A percentile compares a stretch with the other conserved stretches of the same genome.
phyloP scores from a whole-genome alignment of 1,140 invertebrate genomes.

The Drosophila baimaii region DNA sequence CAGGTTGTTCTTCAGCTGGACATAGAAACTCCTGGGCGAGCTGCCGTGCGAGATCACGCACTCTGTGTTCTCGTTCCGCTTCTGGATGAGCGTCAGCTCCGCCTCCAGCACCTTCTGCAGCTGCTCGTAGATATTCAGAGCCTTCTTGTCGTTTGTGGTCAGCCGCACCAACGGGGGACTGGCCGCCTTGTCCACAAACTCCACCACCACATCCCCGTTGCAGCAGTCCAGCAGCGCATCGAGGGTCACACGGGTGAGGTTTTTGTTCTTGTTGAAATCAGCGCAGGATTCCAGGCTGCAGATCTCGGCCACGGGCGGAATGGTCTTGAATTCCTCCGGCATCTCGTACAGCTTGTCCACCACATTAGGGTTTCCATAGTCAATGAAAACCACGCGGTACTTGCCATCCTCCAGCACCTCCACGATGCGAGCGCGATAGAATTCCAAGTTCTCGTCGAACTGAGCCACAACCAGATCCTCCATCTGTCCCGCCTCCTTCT shows the following conservation, averaged over 20 bases:
- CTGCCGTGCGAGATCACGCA: conserved; percentile 87
- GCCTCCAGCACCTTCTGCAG: conserved; percentile 58
- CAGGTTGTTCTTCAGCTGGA: conserved; percentile 87
- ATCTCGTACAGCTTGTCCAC: conserved; percentile 86
- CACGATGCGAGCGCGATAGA: conserved; percentile 69
- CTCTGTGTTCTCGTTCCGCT: conserved; percentile 46
- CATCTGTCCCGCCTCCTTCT: conserved; percentile 23
- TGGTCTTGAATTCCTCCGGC: conserved; percentile 87
- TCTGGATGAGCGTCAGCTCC: conserved; percentile 32
- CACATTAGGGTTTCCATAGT: conserved; percentile 89
- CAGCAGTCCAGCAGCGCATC: conserved; percentile 74
- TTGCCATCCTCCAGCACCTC: conserved; percentile 46
- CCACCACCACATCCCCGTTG: conserved; percentile 72
- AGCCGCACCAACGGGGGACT: conserved; percentile 56
- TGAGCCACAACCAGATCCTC: conserved; percentile 65
- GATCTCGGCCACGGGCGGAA: conserved; percentile 86
- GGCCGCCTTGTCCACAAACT: conserved; percentile 52
- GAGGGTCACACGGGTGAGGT: conserved; percentile 51
- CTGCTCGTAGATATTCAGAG: conserved; percentile 61
- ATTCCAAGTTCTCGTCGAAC: conserved; percentile 57
- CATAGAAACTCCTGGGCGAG: conserved; percentile 89
- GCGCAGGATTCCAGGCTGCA: conserved; percentile 85
- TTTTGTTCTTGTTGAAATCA: conserved; percentile 47
- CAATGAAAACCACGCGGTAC: conserved; percentile 88
- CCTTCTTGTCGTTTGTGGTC: conserved; percentile 49